A percentile compares a stretch with the other conserved stretches of the same genome.
These are phyloP conservation scores for Xestoiulus laeticollis DNA, from an alignment of 2,888 invertebrate genomes.

Conservation along the genomic window DNA sequence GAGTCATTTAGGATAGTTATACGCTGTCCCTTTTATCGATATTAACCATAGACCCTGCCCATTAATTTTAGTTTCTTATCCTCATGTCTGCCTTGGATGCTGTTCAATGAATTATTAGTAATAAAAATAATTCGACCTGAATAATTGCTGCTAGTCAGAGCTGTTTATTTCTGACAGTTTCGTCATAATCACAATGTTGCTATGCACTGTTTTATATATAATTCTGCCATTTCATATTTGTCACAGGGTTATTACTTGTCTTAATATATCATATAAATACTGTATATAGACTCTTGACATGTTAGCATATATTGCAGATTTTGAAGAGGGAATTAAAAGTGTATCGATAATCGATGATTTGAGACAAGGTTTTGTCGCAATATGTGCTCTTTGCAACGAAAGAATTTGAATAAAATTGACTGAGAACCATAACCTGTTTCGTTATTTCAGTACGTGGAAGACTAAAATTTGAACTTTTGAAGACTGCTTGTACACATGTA, in stretches of 20 bases:
- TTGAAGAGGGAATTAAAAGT: slow-evolving; percentile 30
- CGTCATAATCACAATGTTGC: slow-evolving; percentile 50
- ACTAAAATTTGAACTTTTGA: not conserved
- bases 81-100: slow-evolving; percentile 38
- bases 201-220: slow-evolving; percentile 51
- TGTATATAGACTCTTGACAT: slow-evolving; percentile 46
- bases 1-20: not conserved
- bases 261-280: slow-evolving; percentile 48
- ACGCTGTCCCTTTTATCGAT: slow-evolving; percentile 21
- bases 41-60: slow-evolving; percentile 2
- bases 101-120: slow-evolving; percentile 41
- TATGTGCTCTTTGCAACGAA: slow-evolving; percentile 40
- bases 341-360: slow-evolving; percentile 18
- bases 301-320: slow-evolving; percentile 43
- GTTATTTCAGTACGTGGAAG: not conserved
- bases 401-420: slow-evolving; percentile 39
- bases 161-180: slow-evolving; percentile 48
- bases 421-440: not conserved
- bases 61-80: slow-evolving; percentile 18
- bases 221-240: slow-evolving; percentile 48
- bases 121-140: slow-evolving; percentile 37
- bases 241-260: slow-evolving; percentile 48
- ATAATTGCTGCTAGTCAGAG: slow-evolving; percentile 44
- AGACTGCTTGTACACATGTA: too few relatives aligned
- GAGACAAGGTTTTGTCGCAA: slow-evolving; percentile 24